Evolutionary conservation across 2,113 vertebrate genomes (phyloP).

Genomic region (Lanius ludovicianus): DNA sequence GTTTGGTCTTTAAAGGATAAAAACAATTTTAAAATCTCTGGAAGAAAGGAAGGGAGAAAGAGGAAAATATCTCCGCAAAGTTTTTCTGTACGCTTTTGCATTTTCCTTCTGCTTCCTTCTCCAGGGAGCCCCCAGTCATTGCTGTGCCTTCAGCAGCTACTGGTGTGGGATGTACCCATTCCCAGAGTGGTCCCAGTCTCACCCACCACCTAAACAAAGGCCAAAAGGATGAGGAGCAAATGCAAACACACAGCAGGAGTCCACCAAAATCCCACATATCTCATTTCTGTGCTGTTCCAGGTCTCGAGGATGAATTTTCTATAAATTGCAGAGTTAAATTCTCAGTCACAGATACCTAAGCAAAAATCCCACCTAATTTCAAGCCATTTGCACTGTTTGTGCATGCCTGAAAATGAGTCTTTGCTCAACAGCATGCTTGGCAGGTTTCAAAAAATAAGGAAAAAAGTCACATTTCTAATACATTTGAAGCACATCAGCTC

Average conservation of each 20-base stretch:
- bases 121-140: accelerated
- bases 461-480: neutral
- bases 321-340: neutral
- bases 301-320: neutral
- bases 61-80: neutral
- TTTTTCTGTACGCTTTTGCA: accelerated
- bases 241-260: accelerated
- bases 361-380: neutral
- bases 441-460: neutral
- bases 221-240: neutral
- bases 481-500: neutral
- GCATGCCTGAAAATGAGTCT: neutral
- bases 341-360: neutral
- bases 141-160: neutral
- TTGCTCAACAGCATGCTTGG: neutral
- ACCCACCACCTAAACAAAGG: neutral
- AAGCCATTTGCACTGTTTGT: neutral
- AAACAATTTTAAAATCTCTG: conserved; percentile 25
- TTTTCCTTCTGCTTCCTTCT: neutral
- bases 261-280: neutral
- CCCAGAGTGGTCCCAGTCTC: neutral
- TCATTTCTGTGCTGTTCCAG: neutral
- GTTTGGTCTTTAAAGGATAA: conserved; percentile 64
- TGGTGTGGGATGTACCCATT: accelerated
- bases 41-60: neutral